Percentiles rank a stretch among this genome's conserved stretches.
These are phyloP conservation scores for Pituophis catenifer DNA, from an alignment of 2,113 vertebrate species.

Conservation along the genomic window DNA sequence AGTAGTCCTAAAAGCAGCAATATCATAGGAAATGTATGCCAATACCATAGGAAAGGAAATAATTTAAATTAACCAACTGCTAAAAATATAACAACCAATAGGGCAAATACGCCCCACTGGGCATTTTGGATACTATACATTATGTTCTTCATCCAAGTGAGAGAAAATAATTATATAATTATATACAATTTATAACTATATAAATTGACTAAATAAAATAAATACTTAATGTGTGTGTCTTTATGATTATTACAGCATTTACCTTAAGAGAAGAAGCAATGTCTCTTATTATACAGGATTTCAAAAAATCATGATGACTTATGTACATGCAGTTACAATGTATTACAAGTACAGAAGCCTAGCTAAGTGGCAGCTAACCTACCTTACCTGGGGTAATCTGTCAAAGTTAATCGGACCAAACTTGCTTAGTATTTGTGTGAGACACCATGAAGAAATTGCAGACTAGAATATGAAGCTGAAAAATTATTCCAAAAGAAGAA, in stretches of 20 bases:
- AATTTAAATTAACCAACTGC: conserved; percentile 51
- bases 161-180: conserved; percentile 54
- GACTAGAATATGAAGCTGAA: background rate
- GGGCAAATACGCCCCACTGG: conserved; percentile 54
- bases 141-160: conserved; percentile 57
- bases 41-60: background rate
- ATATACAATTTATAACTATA: background rate
- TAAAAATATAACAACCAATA: conserved; percentile 49
- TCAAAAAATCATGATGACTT: conserved; percentile 30
- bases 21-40: no score
- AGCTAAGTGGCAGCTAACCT: background rate
- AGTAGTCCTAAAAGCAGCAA: background rate
- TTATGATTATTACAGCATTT: conserved; percentile 52
- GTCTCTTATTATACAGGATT: conserved; percentile 47
- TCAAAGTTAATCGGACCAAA: background rate
- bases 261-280: conserved; percentile 32
- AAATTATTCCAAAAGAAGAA: background rate
- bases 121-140: conserved; percentile 48
- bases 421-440: background rate
- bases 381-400: background rate
- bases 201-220: background rate
- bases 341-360: background rate
- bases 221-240: conserved; percentile 49
- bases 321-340: conserved; percentile 36
- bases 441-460: background rate